Base-by-base conservation (phyloP, 2,888 invertebrate genomes). In the Nomada ferruginata region DNA sequence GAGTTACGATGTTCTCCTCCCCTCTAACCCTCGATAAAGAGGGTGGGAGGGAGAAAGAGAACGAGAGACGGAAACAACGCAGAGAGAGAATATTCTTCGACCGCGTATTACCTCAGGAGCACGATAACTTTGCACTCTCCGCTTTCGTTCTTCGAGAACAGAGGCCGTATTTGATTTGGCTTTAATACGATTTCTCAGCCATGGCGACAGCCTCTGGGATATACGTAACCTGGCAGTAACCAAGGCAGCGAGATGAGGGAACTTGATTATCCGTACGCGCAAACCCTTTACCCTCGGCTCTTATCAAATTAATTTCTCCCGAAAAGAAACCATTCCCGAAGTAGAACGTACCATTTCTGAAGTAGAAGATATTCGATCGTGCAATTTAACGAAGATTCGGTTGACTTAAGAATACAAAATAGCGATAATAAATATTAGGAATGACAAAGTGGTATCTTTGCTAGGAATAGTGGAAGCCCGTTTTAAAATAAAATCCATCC, bases 81-180 rank as follows among this genome's bases (percentile, higher is more conserved):
- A 13, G 18, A 36, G 36, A 3, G 18, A 9, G 15, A 53, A n/a
- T 9, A 36, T 61, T 36, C 53, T n/a, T 36, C 47, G 57, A 18
- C 7, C 79, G 68, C 11, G 57, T 36, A 52, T 82, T 63, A 75
- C 75, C 55, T 68, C 75, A 26, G 53, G 20, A 42, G n/a, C 59
- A 20, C 71, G 65, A 55, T 53, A 80, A 80, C 66, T 80, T 80
- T 68, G 55, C 79, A 52, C 74, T 74, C 64, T 68, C 68, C 59
- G 26, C 59, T 78, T 65, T 80, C 60, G 77, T 76, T 77, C 73
- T 29, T 66, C 72, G 23, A 44, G 60, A 57, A 36, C 23, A 18
- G 77, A 72, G 64, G 86, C 66, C 57, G 60, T 80, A 83, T 89
- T 87, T 87, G 87, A 89, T 89, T 89, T 74, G 80, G 71, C 73